Evolutionary conservation across 2,888 invertebrate genomes (phyloP).

Genomic region (Noctua janthe): DNA sequence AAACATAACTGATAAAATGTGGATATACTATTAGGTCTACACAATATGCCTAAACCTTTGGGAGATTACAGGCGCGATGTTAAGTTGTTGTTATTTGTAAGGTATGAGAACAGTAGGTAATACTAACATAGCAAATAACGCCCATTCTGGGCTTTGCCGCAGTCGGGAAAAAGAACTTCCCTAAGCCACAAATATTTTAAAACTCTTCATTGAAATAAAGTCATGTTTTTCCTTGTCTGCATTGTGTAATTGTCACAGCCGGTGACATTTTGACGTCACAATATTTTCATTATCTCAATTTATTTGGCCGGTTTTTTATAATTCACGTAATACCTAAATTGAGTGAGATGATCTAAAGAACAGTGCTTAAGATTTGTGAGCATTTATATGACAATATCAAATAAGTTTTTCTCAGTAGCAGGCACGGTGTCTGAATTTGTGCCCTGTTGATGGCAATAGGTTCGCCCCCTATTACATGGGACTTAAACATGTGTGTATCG

Average conservation of each 20-base stretch:
- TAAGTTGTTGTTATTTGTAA: too few species aligned
- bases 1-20: background rate
- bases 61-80: background rate
- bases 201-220: background rate
- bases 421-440: background rate
- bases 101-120: background rate
- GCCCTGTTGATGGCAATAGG: background rate
- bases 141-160: too few species aligned
- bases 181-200: too few species aligned
- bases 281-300: background rate
- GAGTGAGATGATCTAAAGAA: background rate
- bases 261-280: too few species aligned
- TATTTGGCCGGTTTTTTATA: background rate
- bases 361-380: too few species aligned
- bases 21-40: background rate
- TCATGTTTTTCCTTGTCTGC: background rate
- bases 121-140: too few species aligned
- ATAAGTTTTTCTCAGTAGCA: too few species aligned
- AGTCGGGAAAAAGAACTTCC: too few species aligned
- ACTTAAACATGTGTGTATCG: too few species aligned
- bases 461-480: background rate
- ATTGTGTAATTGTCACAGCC: too few species aligned
- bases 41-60: background rate
- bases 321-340: background rate
- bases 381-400: too few species aligned